A percentile compares a stretch with the other conserved stretches of the same genome.
Evolutionary conservation across 2,113 vertebrate genomes (phyloP).

Genomic region (Clupea harengus): DNA sequence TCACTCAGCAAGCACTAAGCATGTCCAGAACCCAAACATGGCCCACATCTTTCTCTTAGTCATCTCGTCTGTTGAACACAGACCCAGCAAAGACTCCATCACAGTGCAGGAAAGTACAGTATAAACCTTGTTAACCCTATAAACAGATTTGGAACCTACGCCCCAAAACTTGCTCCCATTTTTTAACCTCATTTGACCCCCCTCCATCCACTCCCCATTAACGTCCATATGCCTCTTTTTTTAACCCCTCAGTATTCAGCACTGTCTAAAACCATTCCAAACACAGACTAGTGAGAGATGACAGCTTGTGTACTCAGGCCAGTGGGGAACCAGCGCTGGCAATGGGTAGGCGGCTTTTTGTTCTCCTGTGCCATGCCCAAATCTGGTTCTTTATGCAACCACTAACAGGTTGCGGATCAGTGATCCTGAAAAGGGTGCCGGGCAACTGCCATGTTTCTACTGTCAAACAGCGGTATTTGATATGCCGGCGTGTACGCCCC

Average conservation of each 20-base stretch:
- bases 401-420: conserved; percentile 51
- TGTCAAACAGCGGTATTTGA: conserved; percentile 37
- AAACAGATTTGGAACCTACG: not conserved
- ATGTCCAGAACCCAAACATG: not conserved
- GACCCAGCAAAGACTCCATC: not conserved
- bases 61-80: not conserved
- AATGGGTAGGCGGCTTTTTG: conserved; percentile 24
- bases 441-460: conserved; percentile 42
- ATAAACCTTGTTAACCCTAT: too few species aligned
- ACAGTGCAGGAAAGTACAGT: not conserved
- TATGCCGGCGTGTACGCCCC: conserved; percentile 12
- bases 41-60: not conserved
- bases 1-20: not conserved
- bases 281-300: not conserved
- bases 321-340: conserved; percentile 8
- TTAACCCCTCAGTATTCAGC: not conserved
- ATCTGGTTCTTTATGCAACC: conserved; percentile 45
- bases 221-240: not conserved
- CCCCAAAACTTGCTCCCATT: not conserved
- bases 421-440: conserved; percentile 41
- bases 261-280: conserved; percentile 13
- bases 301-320: conserved; percentile 31
- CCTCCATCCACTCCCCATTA: not conserved
- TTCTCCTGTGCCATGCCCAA: conserved; percentile 28
- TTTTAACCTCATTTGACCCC: not conserved